A percentile compares a stretch with the other conserved stretches of the same genome.
Evolutionary conservation across 2,113 vertebrate genomes (phyloP).

Genomic region (Phalacrocorax aristotelis): DNA sequence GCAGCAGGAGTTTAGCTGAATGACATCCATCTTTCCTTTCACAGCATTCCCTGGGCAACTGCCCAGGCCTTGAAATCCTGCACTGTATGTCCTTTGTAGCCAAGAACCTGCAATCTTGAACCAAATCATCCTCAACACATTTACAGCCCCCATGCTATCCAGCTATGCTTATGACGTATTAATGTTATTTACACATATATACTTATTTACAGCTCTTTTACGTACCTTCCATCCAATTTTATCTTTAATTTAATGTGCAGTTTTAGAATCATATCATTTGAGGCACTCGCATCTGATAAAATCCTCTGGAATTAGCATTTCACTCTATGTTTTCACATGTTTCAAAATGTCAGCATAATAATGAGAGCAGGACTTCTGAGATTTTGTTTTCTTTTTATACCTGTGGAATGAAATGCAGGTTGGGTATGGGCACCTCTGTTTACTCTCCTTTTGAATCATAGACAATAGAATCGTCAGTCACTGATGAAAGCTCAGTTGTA

Average conservation of each 20-base stretch:
- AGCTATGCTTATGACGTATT: neutral
- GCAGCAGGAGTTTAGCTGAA: neutral
- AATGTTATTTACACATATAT: constrained; percentile 20
- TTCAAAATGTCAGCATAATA: constrained; percentile 57
- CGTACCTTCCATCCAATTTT: neutral
- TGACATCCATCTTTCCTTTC: neutral
- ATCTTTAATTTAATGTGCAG: neutral
- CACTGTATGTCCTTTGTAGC: neutral
- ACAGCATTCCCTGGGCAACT: neutral
- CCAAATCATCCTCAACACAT: neutral
- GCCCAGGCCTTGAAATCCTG: neutral
- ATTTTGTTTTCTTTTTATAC: neutral
- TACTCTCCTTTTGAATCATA: neutral
- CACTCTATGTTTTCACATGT: neutral
- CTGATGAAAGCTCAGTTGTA: constrained; percentile 3
- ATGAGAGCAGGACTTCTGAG: neutral
- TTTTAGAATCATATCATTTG: neutral
- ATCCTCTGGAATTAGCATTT: constrained; percentile 60
- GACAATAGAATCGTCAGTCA: neutral
- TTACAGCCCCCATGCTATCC: neutral
- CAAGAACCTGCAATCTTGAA: constrained; percentile 35
- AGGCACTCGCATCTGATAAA: neutral
- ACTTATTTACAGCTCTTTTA: constrained; percentile 2
- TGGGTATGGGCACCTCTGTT: neutral
- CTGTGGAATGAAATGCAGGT: neutral